A percentile compares a stretch with the other conserved stretches of the same genome.
Evolutionary conservation across 2,888 invertebrate species (phyloP).

Genomic region (Pseudococcus jackbeardsleyi): DNA sequence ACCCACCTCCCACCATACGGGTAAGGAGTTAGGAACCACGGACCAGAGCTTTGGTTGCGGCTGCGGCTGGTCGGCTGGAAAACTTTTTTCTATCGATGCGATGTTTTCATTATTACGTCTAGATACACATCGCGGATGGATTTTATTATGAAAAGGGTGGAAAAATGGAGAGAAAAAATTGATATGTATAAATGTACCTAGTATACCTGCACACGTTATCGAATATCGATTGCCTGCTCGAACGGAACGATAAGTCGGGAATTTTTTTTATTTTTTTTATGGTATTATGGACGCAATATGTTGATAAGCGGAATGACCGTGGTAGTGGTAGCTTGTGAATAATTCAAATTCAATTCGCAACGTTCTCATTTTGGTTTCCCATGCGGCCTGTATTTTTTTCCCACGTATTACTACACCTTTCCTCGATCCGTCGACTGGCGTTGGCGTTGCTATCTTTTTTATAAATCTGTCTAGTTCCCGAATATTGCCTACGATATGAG

Average conservation of each 20-base stretch:
- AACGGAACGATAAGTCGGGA: conserved; percentile 18
- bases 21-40: too few relatives aligned
- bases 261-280: too few relatives aligned
- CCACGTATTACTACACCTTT: not conserved
- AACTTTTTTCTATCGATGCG: too few relatives aligned
- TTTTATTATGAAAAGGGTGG: not conserved
- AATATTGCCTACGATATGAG: not conserved
- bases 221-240: not conserved
- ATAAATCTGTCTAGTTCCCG: not conserved
- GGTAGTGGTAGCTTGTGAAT: conserved; percentile 12
- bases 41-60: too few relatives aligned
- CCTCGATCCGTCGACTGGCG: not conserved
- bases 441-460: not conserved
- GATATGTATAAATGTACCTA: too few relatives aligned
- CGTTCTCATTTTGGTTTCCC: conserved; percentile 34
- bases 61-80: too few relatives aligned
- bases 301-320: conserved; percentile 18
- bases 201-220: not conserved
- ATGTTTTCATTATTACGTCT: too few relatives aligned
- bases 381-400: conserved; percentile 35
- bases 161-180: not conserved
- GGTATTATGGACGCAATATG: conserved; percentile 38
- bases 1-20: too few relatives aligned
- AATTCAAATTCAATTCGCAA: conserved; percentile 50
- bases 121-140: not conserved